Conservation (phyloP, 2,113 vertebrate species). For the Catharus fuscescens region DNA sequence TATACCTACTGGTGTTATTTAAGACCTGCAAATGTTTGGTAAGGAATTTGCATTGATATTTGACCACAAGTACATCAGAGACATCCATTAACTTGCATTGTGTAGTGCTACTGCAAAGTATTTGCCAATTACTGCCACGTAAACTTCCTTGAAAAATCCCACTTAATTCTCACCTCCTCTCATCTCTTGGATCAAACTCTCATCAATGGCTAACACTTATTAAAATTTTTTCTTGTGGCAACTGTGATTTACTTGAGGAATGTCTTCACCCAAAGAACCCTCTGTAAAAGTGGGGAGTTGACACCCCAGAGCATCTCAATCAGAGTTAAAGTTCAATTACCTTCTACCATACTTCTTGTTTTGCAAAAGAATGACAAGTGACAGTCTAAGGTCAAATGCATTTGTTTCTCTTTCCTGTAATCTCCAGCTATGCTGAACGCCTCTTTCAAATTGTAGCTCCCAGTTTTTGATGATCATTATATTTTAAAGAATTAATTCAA, state of each 20-base stretch:
- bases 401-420: background rate
- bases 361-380: background rate
- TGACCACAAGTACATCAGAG: background rate
- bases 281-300: background rate
- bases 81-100: background rate
- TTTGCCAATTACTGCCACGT: background rate
- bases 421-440: background rate
- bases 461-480: background rate
- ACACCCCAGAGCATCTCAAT: background rate
- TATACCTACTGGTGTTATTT: background rate
- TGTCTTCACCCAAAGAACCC: background rate
- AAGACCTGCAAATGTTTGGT: background rate
- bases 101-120: rapidly evolving
- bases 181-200: background rate
- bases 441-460: background rate
- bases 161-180: background rate
- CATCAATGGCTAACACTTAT: background rate
- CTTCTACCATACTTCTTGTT: background rate
- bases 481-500: background rate
- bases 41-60: background rate
- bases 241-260: background rate
- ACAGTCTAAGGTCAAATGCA: background rate
- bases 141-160: background rate
- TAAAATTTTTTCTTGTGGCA: background rate
- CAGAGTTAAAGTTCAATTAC: background rate